These are phyloP conservation scores for Miichthys miiuy DNA, from an alignment of 2,797 vertebrate genomes.

Conservation along the genomic window DNA sequence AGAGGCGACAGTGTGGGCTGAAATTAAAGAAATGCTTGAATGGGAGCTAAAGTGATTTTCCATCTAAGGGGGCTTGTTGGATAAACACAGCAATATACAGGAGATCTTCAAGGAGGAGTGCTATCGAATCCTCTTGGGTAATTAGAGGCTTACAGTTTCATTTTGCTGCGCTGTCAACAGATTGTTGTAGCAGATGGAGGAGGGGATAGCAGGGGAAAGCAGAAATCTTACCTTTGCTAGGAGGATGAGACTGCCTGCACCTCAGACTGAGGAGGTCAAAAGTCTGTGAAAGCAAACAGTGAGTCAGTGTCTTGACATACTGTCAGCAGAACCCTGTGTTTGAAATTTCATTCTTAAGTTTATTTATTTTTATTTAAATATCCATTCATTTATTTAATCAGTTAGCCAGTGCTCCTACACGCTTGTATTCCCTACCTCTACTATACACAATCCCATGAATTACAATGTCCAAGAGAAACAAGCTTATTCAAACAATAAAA, in stretches of 20 bases:
- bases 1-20: constrained; percentile 8
- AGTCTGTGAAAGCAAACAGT: constrained; percentile 57
- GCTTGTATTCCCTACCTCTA: constrained; percentile 11
- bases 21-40: constrained; percentile 41
- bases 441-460: constrained; percentile 32
- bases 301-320: neutral
- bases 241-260: constrained; percentile 24
- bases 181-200: constrained; percentile 51
- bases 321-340: neutral
- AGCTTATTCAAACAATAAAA: constrained; percentile 61
- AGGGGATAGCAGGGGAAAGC: constrained; percentile 16
- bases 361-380: constrained; percentile 9
- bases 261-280: constrained; percentile 32
- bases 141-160: constrained; percentile 51
- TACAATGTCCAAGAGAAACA: constrained; percentile 35
- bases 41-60: constrained; percentile 37
- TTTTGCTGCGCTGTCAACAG: constrained; percentile 55
- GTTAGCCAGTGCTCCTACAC: neutral
- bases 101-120: constrained; percentile 22
- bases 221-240: constrained; percentile 61
- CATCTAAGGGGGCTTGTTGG: constrained; percentile 30
- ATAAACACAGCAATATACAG: constrained; percentile 39
- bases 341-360: neutral
- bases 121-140: constrained; percentile 33
- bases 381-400: constrained; percentile 19